phyloP scores from a whole-genome alignment of 2,797 vertebrate species.

The Diceros bicornis region DNA sequence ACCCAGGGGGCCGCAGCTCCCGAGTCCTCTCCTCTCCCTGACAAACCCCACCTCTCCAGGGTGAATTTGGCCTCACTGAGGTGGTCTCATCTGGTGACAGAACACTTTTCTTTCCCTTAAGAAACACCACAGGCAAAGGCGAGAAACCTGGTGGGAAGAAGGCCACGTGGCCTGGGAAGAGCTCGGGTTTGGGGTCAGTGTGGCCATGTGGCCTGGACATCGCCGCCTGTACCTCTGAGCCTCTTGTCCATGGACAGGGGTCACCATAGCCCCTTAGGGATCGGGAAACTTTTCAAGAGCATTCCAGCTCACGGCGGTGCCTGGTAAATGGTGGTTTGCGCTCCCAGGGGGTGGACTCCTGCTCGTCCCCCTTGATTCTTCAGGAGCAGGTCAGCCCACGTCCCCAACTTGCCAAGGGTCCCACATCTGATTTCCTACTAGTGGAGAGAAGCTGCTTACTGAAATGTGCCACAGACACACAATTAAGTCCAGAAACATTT shows the following conservation, averaged over 20 bases:
- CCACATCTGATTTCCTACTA: accelerated
- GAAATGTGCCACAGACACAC: background rate
- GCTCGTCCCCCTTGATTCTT: background rate
- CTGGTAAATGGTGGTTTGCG: no score
- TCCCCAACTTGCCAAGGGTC: background rate
- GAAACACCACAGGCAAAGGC: background rate
- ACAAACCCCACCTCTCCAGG: background rate
- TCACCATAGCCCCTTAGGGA: background rate
- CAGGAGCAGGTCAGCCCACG: background rate
- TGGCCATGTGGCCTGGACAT: background rate
- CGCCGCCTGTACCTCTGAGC: background rate
- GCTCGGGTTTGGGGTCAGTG: background rate
- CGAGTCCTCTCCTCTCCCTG: background rate
- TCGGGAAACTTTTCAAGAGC: background rate
- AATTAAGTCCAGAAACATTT: background rate
- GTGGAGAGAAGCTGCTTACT: background rate
- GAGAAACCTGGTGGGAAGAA: background rate
- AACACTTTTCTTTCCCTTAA: background rate
- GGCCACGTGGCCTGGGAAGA: background rate
- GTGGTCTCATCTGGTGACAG: background rate
- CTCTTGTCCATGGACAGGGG: no score
- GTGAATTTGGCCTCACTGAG: background rate
- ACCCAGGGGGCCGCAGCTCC: background rate
- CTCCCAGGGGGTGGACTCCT: background rate
- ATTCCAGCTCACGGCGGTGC: background rate